Percentiles rank a stretch among this genome's conserved stretches.
Conservation (phyloP, 2,888 invertebrate genomes). For the Lasioglossum zephyrum region DNA sequence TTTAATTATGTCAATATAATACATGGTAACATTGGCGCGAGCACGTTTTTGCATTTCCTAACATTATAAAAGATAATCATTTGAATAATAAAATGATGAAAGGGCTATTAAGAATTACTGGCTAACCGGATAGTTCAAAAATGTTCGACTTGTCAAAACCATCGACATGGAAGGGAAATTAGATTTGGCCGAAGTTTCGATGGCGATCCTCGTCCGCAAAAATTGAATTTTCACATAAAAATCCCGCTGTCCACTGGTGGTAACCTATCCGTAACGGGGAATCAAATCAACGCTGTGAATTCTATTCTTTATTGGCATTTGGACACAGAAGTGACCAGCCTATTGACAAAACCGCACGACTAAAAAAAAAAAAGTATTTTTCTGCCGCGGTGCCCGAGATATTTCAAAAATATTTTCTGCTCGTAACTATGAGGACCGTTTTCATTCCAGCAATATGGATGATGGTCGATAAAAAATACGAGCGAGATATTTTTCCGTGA, state of each 20-base stretch:
- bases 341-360: neutral
- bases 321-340: neutral
- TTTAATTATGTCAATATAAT: no score
- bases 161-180: neutral
- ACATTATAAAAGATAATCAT: neutral
- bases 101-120: neutral
- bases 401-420: neutral
- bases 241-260: neutral
- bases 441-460: neutral
- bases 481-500: neutral
- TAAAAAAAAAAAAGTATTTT: neutral
- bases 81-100: neutral
- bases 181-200: neutral
- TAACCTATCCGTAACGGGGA: neutral
- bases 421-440: neutral
- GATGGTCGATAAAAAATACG: neutral
- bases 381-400: neutral
- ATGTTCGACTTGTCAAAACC: neutral
- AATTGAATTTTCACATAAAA: conserved; percentile 4
- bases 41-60: no score
- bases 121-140: neutral
- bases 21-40: no score
- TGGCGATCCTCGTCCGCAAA: neutral
- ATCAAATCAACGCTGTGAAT: conserved; percentile 4
- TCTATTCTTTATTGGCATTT: neutral